Conservation (phyloP, 2,888 invertebrate species). For the Xylota sylvarum region DNA sequence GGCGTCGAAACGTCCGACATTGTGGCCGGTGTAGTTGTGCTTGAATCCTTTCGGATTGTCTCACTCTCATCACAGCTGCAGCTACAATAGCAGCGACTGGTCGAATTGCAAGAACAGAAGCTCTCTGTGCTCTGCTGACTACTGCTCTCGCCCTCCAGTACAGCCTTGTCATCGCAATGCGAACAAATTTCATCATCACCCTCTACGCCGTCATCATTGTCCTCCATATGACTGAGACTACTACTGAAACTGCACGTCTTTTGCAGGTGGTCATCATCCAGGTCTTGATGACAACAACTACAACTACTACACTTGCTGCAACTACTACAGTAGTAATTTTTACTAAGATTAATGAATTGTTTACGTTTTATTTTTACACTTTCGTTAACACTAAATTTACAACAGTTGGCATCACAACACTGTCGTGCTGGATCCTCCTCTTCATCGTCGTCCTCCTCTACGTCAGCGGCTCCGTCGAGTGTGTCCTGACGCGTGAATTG, state of each 20-base stretch:
- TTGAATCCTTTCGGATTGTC: slow-evolving; percentile 73
- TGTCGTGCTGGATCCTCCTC: slow-evolving; percentile 49
- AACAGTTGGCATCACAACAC: slow-evolving; percentile 60
- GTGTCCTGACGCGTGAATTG: slow-evolving; percentile 59
- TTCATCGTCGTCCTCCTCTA: slow-evolving; percentile 79
- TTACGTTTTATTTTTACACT: slow-evolving; percentile 82
- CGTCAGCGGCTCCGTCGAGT: slow-evolving; percentile 69
- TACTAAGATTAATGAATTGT: slow-evolving; percentile 80
- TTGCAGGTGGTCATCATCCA: slow-evolving; percentile 79
- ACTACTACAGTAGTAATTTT: slow-evolving; percentile 80
- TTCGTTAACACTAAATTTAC: slow-evolving; percentile 79
- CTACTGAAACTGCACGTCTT: slow-evolving; percentile 71
- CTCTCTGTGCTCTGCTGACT: slow-evolving; percentile 81
- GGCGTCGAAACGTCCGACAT: slow-evolving; percentile 71
- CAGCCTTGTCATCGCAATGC: slow-evolving; percentile 46
- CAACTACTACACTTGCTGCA: slow-evolving; percentile 82
- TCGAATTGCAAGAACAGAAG: slow-evolving; percentile 83
- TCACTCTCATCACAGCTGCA: slow-evolving; percentile 80
- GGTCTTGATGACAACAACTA: slow-evolving; percentile 80
- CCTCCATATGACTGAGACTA: slow-evolving; percentile 74
- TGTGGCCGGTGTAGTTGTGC: slow-evolving; percentile 66
- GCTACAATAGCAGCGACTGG: slow-evolving; percentile 81
- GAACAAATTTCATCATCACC: slow-evolving; percentile 71
- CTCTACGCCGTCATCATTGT: slow-evolving; percentile 66
- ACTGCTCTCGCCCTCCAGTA: slow-evolving; percentile 53